Conservation (phyloP, 2,888 invertebrate species). For the Erpobdella octoculata region DNA sequence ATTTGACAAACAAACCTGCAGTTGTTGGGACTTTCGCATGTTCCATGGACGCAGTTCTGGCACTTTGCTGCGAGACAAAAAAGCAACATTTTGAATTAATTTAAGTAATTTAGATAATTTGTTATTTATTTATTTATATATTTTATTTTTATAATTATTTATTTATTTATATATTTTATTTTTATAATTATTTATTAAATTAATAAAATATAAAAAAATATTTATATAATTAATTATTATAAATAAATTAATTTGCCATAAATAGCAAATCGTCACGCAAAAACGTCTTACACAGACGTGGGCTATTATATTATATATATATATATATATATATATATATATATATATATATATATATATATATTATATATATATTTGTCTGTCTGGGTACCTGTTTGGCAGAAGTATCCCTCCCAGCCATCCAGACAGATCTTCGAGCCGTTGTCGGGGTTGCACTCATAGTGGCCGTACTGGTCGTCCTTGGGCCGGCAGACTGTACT, state of each 20-base stretch:
- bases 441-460: constrained; percentile 70
- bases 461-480: constrained; percentile 79
- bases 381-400: no score
- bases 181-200: no score
- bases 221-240: not conserved
- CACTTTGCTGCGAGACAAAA: not conserved
- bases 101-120: no score
- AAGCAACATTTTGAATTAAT: no score
- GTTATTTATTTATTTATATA: no score
- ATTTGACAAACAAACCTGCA: constrained; percentile 8
- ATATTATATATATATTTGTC: no score
- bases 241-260: not conserved
- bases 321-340: no score
- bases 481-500: constrained; percentile 48
- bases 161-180: no score
- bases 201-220: not conserved
- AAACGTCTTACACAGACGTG: no score
- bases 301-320: no score
- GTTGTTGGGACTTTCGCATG: not conserved
- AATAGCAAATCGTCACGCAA: not conserved
- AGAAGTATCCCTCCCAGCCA: constrained; percentile 67
- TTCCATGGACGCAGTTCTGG: not conserved
- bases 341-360: no score
- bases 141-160: no score
- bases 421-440: constrained; percentile 79